Evolutionary conservation across 1,140 invertebrate genomes (phyloP), one percentile per base, ranked within the genome.

Genomic region (Drosophila fuyamai): DNA sequence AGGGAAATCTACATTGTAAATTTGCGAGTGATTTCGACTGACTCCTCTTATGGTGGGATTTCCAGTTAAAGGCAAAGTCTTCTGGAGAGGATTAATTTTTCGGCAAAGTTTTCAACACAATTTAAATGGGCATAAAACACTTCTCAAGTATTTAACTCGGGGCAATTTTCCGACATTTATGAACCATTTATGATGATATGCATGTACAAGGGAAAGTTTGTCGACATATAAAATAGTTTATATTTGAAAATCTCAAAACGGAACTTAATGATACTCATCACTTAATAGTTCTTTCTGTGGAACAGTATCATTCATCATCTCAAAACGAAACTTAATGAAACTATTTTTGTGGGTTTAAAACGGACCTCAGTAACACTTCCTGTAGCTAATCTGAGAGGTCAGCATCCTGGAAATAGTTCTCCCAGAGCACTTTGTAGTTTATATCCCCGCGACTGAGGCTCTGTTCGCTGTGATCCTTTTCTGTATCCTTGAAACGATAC

Each of bases 1-100:
- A 29, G 43, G 51, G 27, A 76, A 83, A 68, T 86, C 77, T 79
- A 76, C 62, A 79, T 74, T 84, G 73, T 80, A 77, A 80, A 77
- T 79, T 81, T 54, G 57, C 43, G 58, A 72, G 75, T 81, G 82
- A 86, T 85, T 76, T 79, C 71, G 62, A 63, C 58, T 76, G 77
- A 66, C 68, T 76, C 48, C 47, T 68, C 65, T 61, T 76, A 50
- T 57, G 50, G 50, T 50, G 43, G 14, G 14, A 18, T 16, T 9
- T 1, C 23, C 44, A 72, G 60, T 76, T 66, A 54, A 23, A 73
- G 55, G 43, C 78, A 86, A 86, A 76, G 75, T 72, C 62, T 63
- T 76, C 61, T 56, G 29, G 23, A 48, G 61, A 73, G 23, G 40
- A 9, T 75, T 53, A 18, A 36, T 57, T 53, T 46, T 40, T 41